Evolutionary conservation across 2,888 invertebrate genomes (phyloP).

Genomic region (Nomada fucata): DNA sequence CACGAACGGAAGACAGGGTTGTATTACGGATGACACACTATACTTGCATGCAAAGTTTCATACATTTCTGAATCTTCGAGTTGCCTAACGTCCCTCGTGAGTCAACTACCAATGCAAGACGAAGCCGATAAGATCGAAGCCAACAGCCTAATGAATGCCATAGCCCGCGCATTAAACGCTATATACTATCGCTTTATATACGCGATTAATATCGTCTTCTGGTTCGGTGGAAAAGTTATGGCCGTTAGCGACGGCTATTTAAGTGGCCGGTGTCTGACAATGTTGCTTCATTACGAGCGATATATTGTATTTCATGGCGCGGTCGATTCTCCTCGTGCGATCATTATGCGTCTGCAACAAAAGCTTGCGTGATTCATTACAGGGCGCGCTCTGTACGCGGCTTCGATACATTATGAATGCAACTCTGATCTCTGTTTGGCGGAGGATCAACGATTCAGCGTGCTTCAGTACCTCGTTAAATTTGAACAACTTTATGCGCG

Average conservation of each 20-base stretch:
- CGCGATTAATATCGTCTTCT: constrained; percentile 38
- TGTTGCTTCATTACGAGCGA: constrained; percentile 37
- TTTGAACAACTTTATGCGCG: neutral
- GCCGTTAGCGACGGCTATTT: constrained; percentile 35
- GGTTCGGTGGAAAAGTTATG: constrained; percentile 41
- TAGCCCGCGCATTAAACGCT: constrained; percentile 40
- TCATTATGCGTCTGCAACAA: constrained; percentile 36
- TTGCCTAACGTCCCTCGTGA: no score
- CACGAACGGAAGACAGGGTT: no score
- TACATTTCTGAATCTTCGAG: no score
- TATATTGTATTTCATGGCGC: constrained; percentile 25
- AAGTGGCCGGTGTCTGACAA: constrained; percentile 31
- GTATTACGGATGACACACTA: no score
- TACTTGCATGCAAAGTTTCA: no score
- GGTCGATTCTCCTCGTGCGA: constrained; percentile 18
- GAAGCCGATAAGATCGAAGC: constrained; percentile 41
- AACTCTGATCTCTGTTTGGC: neutral
- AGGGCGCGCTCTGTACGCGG: constrained; percentile 8
- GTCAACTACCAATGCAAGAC: constrained; percentile 14
- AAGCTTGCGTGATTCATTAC: constrained; percentile 45
- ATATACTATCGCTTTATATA: neutral
- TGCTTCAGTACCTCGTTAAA: neutral
- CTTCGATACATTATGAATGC: constrained; percentile 5
- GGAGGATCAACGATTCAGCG: neutral
- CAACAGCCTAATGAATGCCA: constrained; percentile 37